phyloP scores from a whole-genome alignment of 2,888 invertebrate genomes.

The Biston betularia region DNA sequence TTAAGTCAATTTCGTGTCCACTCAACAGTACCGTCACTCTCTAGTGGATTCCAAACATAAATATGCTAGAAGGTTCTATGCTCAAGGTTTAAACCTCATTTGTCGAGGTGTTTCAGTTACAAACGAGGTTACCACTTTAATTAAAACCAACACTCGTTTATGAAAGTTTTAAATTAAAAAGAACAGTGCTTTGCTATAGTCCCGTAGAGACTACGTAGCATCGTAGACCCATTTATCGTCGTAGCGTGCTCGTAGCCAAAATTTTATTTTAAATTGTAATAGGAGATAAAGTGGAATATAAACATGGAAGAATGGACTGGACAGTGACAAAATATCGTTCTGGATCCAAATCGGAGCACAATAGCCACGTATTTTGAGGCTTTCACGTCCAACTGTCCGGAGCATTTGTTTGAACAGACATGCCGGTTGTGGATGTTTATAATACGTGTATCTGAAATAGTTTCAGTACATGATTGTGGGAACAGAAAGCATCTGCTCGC shows the following conservation, averaged over 20 bases:
- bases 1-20: constrained; percentile 73
- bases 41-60: constrained; percentile 55
- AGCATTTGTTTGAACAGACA: constrained; percentile 19
- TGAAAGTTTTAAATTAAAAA: constrained; percentile 31
- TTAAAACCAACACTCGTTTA: constrained; percentile 25
- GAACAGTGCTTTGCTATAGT: constrained; percentile 21
- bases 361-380: constrained; percentile 10
- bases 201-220: constrained; percentile 25
- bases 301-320: constrained; percentile 8
- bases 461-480: constrained; percentile 17
- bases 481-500: constrained; percentile 41
- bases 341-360: neutral
- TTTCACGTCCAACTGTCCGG: constrained; percentile 1
- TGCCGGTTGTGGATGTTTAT: constrained; percentile 18
- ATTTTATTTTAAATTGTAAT: constrained; percentile 10
- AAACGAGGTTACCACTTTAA: constrained; percentile 17
- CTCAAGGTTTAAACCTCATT: constrained; percentile 38
- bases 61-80: constrained; percentile 45
- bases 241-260: constrained; percentile 24
- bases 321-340: constrained; percentile 2
- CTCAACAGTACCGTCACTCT: constrained; percentile 53
- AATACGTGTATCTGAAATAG: constrained; percentile 22
- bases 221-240: constrained; percentile 24
- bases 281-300: constrained; percentile 7
- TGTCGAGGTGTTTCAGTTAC: constrained; percentile 31